Evolutionary conservation across 1,140 invertebrate species (phyloP).

Genomic region (Mya arenaria): DNA sequence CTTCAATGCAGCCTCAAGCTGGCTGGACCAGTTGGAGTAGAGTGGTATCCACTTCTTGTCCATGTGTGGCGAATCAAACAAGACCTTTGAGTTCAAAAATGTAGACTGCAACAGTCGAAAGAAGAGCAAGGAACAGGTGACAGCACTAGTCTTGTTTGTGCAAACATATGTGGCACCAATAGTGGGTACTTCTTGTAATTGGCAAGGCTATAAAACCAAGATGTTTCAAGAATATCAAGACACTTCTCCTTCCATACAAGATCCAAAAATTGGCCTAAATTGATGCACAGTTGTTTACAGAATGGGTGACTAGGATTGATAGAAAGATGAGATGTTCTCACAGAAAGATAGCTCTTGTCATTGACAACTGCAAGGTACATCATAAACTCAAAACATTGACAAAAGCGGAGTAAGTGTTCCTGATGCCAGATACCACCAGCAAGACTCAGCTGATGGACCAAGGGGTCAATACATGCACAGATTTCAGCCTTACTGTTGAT

Average conservation of each 20-base stretch:
- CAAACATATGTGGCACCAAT: slow-evolving; percentile 29
- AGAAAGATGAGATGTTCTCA: not conserved
- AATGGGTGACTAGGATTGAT: slow-evolving; percentile 11
- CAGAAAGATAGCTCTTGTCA: slow-evolving; percentile 10
- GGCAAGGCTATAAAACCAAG: slow-evolving; percentile 33
- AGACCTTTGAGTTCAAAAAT: slow-evolving; percentile 43
- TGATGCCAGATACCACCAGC: slow-evolving; percentile 42
- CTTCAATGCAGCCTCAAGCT: too few relatives aligned
- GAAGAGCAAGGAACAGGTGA: slow-evolving; percentile 79
- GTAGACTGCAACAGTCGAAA: slow-evolving; percentile 72
- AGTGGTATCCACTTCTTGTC: too few relatives aligned
- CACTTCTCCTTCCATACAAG: not conserved
- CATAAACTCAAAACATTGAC: not conserved
- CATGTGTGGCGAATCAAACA: too few relatives aligned
- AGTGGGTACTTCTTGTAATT: slow-evolving; percentile 25
- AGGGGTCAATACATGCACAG: too few relatives aligned
- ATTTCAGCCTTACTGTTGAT: too few relatives aligned
- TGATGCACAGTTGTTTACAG: not conserved
- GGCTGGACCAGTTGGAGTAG: too few relatives aligned
- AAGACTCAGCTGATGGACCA: slow-evolving; percentile 47
- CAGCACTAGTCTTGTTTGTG: not conserved
- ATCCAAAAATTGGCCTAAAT: slow-evolving; percentile 1
- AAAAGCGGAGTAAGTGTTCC: slow-evolving; percentile 15
- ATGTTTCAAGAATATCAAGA: slow-evolving; percentile 21
- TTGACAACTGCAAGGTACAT: slow-evolving; percentile 45